Evolutionary conservation across 2,888 invertebrate genomes (phyloP), one percentile per base, ranked within the genome.

Genomic region (Agrenia bidenticulata): DNA sequence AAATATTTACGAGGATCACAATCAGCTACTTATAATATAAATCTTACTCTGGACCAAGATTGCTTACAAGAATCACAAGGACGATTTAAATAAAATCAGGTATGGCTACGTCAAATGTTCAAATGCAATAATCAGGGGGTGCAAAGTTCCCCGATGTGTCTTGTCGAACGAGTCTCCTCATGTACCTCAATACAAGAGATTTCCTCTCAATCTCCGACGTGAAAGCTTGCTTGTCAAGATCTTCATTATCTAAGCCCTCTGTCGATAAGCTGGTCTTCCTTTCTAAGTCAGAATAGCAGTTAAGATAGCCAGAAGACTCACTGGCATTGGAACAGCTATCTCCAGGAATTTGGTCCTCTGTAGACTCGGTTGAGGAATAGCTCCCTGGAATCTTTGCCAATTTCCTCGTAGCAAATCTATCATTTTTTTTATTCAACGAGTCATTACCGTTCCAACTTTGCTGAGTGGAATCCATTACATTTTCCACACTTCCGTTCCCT

Each of bases 111-210:
- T n/a, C n/a, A n/a, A n/a, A n/a, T n/a, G n/a, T n/a, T n/a, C n/a
- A 70, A 61, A 72, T 70, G 32, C 68, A 66, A 61, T 69, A 75
- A 66, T 75, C 73, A n/a, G 73, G 67, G 11, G 75, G 73, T 7
- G 73, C 75, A 64, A 75, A 70, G 64, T 75, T 75, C 17, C 69
- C 70, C 1, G 67, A 60, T 0, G 74, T 73, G 39, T 72, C 70
- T 19, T 73, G 72, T 39, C 72, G 61, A 15, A 75, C 54, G 27
- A 69, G 66, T 63, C 65, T 61, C 32, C 75, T 64, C 67, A 73
- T 70, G 21, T 70, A 67, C 45, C 75, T 56, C 2, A 73, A 56
- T 11, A 70, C 63, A 27, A 75, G 32, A 1, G 73, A 73, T 21
- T 65, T 58, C 51, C 68, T 71, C 56, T 75, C 75, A 9, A 75